Evolutionary conservation across 2,797 vertebrate species (phyloP).

Genomic region (Karalla daura): DNA sequence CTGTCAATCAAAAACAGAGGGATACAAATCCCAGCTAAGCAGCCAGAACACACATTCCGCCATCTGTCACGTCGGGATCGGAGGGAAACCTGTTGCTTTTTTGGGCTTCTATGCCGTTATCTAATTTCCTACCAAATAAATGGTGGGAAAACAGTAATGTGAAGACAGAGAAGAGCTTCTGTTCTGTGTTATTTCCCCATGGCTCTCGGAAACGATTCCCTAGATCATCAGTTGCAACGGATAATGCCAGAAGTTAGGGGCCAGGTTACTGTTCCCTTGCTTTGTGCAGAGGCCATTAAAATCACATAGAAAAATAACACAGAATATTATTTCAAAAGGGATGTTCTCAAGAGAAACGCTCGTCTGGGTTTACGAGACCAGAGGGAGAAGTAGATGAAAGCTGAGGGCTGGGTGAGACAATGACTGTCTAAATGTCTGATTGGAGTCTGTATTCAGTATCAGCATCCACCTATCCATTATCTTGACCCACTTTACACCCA

Average conservation of each 20-base stretch:
- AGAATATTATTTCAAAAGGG: conserved; percentile 21
- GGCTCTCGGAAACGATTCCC: conserved; percentile 49
- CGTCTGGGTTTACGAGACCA: neutral
- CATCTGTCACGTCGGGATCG: neutral
- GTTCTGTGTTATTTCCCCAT: conserved; percentile 41
- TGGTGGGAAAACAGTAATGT: neutral
- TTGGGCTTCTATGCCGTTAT: neutral
- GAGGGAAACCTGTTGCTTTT: too few species aligned
- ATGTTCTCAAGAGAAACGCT: neutral
- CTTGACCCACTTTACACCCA: too few species aligned
- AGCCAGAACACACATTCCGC: neutral
- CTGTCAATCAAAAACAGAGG: conserved; percentile 21
- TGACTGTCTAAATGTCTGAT: too few species aligned
- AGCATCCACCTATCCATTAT: too few species aligned
- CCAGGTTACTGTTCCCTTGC: conserved; percentile 31
- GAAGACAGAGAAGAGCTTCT: too few species aligned
- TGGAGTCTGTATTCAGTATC: too few species aligned
- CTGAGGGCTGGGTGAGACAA: too few species aligned
- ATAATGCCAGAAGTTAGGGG: conserved; percentile 37
- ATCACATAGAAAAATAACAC: conserved; percentile 6
- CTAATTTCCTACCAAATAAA: neutral
- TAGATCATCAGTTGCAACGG: conserved; percentile 31
- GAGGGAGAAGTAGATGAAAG: neutral
- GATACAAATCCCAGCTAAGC: neutral
- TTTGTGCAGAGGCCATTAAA: conserved; percentile 14